Percentiles rank a stretch among this genome's conserved stretches.
These are phyloP conservation scores for Nasonia longicornis DNA, from an alignment of 1,140 invertebrate species.

Conservation along the genomic window DNA sequence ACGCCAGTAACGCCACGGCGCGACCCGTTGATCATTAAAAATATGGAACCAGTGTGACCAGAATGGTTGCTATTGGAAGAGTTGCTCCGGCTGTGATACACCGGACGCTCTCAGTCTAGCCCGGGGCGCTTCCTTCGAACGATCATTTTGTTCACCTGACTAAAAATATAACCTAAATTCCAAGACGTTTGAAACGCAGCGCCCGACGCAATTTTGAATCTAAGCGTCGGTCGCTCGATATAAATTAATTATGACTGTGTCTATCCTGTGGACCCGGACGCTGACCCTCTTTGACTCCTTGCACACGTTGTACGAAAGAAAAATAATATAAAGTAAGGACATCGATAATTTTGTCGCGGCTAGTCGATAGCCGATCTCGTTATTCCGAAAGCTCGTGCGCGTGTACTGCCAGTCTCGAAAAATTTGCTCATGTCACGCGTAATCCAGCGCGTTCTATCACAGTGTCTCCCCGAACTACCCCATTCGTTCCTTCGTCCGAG, in stretches of 20 bases:
- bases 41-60: conserved; percentile 71
- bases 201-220: conserved; percentile 40
- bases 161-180: not conserved
- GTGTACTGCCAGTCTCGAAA: conserved; percentile 7
- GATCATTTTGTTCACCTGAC: not conserved
- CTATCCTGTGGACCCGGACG: not conserved
- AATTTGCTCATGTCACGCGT: conserved; percentile 38
- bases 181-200: not conserved
- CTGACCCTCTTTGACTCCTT: conserved; percentile 10
- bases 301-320: not conserved
- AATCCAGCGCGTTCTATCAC: conserved; percentile 48
- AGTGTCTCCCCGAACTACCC: conserved; percentile 41
- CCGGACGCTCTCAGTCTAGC: conserved; percentile 63
- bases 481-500: not conserved
- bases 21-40: conserved; percentile 61
- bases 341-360: not conserved
- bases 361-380: conserved; percentile 16
- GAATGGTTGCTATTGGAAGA: conserved; percentile 71
- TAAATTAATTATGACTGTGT: not conserved
- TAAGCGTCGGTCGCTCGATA: conserved; percentile 22
- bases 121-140: conserved; percentile 52
- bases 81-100: conserved; percentile 58
- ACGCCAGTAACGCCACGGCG: conserved; percentile 62
- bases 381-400: not conserved
- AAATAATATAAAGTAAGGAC: not conserved